Conservation (phyloP, 2,888 invertebrate species). For the Alviniconcha strummeri region DNA sequence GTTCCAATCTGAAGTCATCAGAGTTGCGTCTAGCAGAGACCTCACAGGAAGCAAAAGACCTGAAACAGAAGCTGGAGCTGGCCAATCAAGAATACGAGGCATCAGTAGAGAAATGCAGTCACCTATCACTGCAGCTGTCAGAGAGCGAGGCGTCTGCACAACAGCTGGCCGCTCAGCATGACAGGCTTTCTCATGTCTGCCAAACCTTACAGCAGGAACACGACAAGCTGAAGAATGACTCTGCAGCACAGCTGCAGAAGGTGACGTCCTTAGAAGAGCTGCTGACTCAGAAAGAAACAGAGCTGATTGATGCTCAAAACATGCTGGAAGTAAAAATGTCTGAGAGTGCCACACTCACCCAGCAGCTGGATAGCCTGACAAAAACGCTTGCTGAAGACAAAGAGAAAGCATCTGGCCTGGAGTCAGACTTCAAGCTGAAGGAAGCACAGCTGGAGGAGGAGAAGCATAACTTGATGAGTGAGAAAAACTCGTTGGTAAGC, state of each 20-base stretch:
- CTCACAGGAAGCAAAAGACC: not conserved
- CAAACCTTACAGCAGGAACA: constrained; percentile 7
- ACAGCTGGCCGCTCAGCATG: not conserved
- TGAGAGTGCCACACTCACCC: constrained; percentile 14
- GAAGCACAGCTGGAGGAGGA: constrained; percentile 19
- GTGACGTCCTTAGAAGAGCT: constrained; percentile 22
- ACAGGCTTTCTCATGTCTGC: not conserved
- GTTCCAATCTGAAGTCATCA: constrained; percentile 1
- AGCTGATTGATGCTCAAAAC: constrained; percentile 23
- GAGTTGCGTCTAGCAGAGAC: not conserved
- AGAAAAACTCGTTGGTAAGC: constrained; percentile 5
- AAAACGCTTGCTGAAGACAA: constrained; percentile 26
- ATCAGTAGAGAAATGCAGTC: not conserved
- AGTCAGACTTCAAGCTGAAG: not conserved
- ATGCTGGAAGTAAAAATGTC: constrained; percentile 20
- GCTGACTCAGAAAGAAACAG: constrained; percentile 7
- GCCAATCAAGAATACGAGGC: constrained; percentile 5
- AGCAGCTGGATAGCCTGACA: constrained; percentile 26
- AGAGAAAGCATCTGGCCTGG: constrained; percentile 18
- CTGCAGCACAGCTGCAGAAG: constrained; percentile 11
- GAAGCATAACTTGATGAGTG: constrained; percentile 5
- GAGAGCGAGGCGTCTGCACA: not conserved
- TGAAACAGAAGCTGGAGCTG: constrained; percentile 10
- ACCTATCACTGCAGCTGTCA: not conserved
- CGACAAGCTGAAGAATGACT: constrained; percentile 13